Percentiles rank a stretch among this genome's conserved stretches.
These are phyloP conservation scores for Tiliacea citrago DNA, from an alignment of 2,888 invertebrate species.

Conservation along the genomic window DNA sequence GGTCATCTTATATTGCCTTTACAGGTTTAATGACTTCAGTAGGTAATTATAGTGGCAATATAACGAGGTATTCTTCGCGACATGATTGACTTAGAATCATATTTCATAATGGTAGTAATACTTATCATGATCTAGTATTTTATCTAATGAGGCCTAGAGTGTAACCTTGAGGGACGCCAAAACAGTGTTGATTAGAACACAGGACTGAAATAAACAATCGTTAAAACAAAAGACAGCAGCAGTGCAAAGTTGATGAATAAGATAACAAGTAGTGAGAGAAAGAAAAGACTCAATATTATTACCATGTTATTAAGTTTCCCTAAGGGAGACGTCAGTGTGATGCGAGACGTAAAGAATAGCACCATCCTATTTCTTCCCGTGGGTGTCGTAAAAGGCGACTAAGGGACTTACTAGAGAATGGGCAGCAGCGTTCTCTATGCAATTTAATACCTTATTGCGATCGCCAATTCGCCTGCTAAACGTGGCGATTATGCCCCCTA, in stretches of 20 bases:
- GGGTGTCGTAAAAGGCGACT: no score
- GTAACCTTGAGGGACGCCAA: background rate
- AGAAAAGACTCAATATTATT: background rate
- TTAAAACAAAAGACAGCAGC: background rate
- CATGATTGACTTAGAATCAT: background rate
- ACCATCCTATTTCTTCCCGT: no score
- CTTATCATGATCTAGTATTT: background rate
- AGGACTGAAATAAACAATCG: background rate
- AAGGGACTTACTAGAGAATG: no score
- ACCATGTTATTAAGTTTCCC: background rate
- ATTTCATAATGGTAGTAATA: conserved; percentile 3
- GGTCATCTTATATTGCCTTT: conserved; percentile 38
- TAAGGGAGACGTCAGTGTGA: background rate
- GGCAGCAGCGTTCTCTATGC: no score
- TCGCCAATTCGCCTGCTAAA: no score
- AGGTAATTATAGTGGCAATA: background rate
- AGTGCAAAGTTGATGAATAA: no score
- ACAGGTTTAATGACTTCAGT: conserved; percentile 30
- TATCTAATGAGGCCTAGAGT: conserved; percentile 13
- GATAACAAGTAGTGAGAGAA: background rate
- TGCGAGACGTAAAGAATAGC: no score
- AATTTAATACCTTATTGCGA: no score
- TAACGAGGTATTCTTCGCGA: conserved; percentile 10
- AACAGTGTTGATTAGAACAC: no score
- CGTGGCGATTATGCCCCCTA: no score